Evolutionary conservation across 2,113 vertebrate genomes (phyloP).

Genomic region (Ctenomys sociabilis): DNA sequence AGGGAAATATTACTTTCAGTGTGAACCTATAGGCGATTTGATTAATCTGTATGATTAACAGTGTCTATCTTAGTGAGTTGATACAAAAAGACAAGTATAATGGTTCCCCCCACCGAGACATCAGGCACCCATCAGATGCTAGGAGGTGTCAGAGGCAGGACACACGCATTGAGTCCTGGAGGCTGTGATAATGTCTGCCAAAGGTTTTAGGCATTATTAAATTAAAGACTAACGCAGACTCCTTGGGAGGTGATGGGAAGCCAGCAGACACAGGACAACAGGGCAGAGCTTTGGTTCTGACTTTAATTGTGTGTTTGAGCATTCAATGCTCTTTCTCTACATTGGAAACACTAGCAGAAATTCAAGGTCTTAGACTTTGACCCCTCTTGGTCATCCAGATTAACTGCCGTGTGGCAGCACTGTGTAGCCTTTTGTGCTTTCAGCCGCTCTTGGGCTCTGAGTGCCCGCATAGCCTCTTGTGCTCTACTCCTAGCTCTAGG

Average conservation of each 20-base stretch:
- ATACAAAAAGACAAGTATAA: background rate
- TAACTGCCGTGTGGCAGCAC: background rate
- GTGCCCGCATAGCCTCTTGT: background rate
- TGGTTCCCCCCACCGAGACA: background rate
- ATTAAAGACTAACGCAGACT: background rate
- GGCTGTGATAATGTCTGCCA: background rate
- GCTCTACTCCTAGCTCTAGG: background rate
- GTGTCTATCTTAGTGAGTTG: background rate
- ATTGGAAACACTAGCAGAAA: background rate
- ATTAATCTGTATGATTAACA: background rate
- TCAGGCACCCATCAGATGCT: background rate
- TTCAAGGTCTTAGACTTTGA: background rate
- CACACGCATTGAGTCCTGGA: background rate
- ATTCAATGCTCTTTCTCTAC: background rate
- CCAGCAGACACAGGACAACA: background rate
- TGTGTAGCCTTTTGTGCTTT: too few species aligned
- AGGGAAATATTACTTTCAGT: background rate
- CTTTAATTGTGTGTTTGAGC: background rate
- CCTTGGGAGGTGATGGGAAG: background rate
- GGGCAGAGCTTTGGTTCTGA: background rate
- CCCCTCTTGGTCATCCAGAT: background rate
- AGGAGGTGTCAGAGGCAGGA: too few species aligned
- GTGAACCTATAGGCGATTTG: background rate
- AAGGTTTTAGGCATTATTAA: background rate
- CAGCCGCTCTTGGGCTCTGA: rapidly evolving